Base-by-base conservation (phyloP, 2,113 vertebrate species). In the Oenanthe melanoleuca region DNA sequence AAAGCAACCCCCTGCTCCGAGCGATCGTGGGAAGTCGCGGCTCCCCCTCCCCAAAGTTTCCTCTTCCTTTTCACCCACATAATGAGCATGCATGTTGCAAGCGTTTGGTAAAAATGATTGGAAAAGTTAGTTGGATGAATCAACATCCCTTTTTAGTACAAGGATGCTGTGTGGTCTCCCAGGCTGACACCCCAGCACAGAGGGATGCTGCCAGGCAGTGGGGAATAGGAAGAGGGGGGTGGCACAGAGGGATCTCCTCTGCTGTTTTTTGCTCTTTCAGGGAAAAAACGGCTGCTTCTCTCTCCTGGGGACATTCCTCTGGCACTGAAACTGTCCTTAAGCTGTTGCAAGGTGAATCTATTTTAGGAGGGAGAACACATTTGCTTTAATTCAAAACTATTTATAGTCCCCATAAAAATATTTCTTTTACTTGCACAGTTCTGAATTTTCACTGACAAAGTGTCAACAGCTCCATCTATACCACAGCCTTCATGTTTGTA, bases 331-430 rank as follows among this genome's bases (percentile, higher is more conserved):
- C 29, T 47, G 77, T 81, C 93, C 91, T 91, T 69, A 53, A 81
- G 59, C 83, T 6, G 4, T 94, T 81, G 80, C 92, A 96, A 95
- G 96, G 95, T 94, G 91, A 96, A 47, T 29, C 86, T 95, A 82
- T 96, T 92, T 96, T 85, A 82, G 80, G 88, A 18, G 8, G 42
- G 47, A 85, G 70, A 91, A 75, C 24, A 31, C 4, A 49, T 89
- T 92, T 67, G 73, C 80, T 74, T 85, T 79, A 91, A 70, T 22
- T 84, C 84, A 65, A 89, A 97, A 87, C 84, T 94, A 93, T 97
- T 96, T 95, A 87, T 94, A 96, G 93, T 13, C 22, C 34, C 47
- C 66, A 31, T 38, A 81, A 93, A 96, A 93, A 61, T 53, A 37
- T 78, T 88, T 86, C 16, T 86, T 40, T 75, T 78, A 38, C n/a